phyloP scores from a whole-genome alignment of 92 coral and sea anemone genomes.

The Bergia sp. region DNA sequence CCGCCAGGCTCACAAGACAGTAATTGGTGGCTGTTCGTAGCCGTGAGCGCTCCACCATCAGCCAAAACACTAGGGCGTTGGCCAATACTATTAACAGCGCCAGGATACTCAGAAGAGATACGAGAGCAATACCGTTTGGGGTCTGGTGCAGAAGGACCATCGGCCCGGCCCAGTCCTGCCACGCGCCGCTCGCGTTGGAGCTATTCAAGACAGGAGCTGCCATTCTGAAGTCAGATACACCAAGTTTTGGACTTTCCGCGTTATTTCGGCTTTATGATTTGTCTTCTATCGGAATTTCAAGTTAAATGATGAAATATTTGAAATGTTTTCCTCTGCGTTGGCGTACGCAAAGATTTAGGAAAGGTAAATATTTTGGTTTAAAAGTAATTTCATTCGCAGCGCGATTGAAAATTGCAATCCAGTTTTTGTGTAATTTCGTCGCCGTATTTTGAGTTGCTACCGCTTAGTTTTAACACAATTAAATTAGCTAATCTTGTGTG shows the following conservation, averaged over 20 bases:
- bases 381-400: no score
- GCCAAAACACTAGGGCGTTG: conserved; percentile 65
- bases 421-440: neutral
- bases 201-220: neutral
- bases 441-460: neutral
- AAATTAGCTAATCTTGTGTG: neutral
- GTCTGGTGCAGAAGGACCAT: conserved; percentile 36
- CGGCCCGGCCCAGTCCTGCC: conserved; percentile 11
- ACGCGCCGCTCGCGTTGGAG: conserved; percentile 19
- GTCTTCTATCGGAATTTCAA: neutral
- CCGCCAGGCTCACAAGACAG: conserved; percentile 81
- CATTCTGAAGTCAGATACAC: neutral
- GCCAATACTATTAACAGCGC: conserved; percentile 61
- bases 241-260: neutral
- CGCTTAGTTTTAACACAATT: neutral
- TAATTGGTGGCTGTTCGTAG: conserved; percentile 80
- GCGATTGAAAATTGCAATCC: neutral
- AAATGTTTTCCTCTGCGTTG: neutral
- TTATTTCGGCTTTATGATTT: neutral
- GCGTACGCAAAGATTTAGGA: neutral
- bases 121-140: conserved; percentile 24
- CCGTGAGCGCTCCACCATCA: conserved; percentile 54
- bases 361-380: neutral
- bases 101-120: conserved; percentile 50
- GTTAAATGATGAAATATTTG: neutral